These are phyloP conservation scores for Acronicta leporina DNA, from an alignment of 2,888 invertebrate species.

Conservation along the genomic window DNA sequence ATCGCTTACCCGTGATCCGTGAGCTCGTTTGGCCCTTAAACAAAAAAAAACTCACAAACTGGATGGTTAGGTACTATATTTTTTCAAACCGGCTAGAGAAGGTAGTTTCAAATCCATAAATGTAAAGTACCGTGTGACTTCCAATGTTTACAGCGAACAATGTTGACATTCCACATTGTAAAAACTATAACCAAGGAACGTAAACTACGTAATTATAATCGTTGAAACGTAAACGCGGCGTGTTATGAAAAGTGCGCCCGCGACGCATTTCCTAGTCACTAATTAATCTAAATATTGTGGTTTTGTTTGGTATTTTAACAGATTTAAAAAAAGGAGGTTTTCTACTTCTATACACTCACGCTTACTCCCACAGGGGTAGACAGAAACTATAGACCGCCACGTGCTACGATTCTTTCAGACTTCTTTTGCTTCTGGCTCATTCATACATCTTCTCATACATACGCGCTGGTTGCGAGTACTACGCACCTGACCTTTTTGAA, in stretches of 20 bases:
- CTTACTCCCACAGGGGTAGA: no score
- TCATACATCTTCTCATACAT: no score
- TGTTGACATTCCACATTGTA: slow-evolving; percentile 34
- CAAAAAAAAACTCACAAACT: no score
- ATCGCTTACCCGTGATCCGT: no score
- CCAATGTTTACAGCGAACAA: slow-evolving; percentile 14
- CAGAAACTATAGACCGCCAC: no score
- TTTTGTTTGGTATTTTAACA: slow-evolving; percentile 3
- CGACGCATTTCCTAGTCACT: slow-evolving; percentile 34
- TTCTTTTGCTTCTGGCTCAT: no score
- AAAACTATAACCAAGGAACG: slow-evolving; percentile 33
- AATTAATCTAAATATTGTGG: slow-evolving; percentile 23
- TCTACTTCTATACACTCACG: no score
- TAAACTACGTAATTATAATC: slow-evolving; percentile 39
- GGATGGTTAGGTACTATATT: no score
- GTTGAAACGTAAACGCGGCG: slow-evolving; percentile 38
- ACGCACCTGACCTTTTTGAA: no score
- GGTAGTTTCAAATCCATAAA: background rate
- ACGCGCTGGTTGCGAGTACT: no score
- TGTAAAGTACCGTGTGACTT: slow-evolving; percentile 24
- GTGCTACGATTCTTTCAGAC: no score
- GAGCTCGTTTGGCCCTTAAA: no score
- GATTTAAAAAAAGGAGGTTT: background rate
- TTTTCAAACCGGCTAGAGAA: background rate
- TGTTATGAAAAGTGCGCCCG: slow-evolving; percentile 43